phyloP scores from a whole-genome alignment of 2,113 vertebrate species.

The Hyla sarda region DNA sequence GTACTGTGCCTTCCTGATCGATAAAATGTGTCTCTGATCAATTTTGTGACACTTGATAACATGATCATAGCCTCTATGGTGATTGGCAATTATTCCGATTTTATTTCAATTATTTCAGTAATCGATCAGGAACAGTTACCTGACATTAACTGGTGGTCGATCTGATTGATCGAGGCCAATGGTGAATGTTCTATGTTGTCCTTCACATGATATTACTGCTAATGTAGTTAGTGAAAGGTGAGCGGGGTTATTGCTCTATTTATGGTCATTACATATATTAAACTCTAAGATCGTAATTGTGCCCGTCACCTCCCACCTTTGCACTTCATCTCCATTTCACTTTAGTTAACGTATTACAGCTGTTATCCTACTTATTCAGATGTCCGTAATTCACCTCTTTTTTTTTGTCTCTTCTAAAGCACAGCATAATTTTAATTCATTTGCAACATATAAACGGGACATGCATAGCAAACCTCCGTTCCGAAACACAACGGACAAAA shows the following conservation, averaged over 20 bases:
- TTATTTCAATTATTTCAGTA: conserved; percentile 1
- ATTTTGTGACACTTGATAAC: conserved; percentile 8
- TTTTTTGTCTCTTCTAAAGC: background rate
- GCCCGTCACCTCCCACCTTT: background rate
- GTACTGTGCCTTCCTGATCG: background rate
- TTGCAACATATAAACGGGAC: background rate
- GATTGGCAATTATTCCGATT: no score
- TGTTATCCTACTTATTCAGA: background rate
- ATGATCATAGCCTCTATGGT: background rate
- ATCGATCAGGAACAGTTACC: background rate
- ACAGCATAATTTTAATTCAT: background rate
- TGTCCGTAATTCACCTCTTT: background rate
- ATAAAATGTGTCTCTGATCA: conserved; percentile 7
- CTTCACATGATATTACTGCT: background rate
- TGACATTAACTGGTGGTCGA: background rate
- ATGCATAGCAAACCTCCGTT: no score
- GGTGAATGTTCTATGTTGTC: background rate
- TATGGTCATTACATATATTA: background rate
- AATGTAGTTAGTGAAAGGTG: background rate
- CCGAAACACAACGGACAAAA: no score
- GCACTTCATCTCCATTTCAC: no score
- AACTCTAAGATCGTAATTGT: background rate
- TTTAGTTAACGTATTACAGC: no score
- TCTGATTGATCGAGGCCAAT: background rate
- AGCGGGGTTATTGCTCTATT: background rate